phyloP scores from a whole-genome alignment of 2,797 vertebrate genomes.

The Myripristis murdjan region DNA sequence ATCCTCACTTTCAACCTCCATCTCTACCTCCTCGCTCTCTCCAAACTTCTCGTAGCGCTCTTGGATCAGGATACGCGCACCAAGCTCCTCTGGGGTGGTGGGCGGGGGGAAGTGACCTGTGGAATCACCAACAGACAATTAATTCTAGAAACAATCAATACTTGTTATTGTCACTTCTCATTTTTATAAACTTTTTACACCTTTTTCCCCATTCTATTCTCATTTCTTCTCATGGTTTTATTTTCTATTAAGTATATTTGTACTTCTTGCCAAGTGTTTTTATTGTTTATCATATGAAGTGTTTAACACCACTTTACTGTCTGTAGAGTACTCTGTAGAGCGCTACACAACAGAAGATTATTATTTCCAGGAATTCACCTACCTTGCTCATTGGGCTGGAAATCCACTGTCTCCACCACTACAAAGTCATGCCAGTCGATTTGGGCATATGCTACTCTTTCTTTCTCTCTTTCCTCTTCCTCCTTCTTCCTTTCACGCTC shows the following conservation, averaged over 20 bases:
- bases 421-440: conserved; percentile 99
- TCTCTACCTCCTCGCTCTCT: conserved; percentile 98
- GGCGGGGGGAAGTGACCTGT: conserved; percentile 98
- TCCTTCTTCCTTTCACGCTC: conserved; percentile 98
- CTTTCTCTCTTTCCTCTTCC: conserved; percentile 97
- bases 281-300: neutral
- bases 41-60: conserved; percentile 99
- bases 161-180: neutral
- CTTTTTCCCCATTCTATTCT: neutral
- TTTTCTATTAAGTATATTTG: neutral
- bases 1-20: conserved; percentile 99
- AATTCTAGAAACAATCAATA: neutral
- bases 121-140: conserved; percentile 11
- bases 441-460: conserved; percentile 97
- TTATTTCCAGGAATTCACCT: conserved; percentile 8
- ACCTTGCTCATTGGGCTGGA: conserved; percentile 98
- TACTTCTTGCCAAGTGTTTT: neutral
- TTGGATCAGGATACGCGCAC: conserved; percentile 97
- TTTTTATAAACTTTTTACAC: neutral
- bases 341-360: neutral
- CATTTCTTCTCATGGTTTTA: neutral
- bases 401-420: conserved; percentile 98
- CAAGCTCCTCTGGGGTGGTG: conserved; percentile 96
- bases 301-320: too few species aligned
- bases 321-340: too few species aligned